These are phyloP conservation scores for Tinea pellionella DNA, from an alignment of 2,888 invertebrate genomes.

Conservation along the genomic window DNA sequence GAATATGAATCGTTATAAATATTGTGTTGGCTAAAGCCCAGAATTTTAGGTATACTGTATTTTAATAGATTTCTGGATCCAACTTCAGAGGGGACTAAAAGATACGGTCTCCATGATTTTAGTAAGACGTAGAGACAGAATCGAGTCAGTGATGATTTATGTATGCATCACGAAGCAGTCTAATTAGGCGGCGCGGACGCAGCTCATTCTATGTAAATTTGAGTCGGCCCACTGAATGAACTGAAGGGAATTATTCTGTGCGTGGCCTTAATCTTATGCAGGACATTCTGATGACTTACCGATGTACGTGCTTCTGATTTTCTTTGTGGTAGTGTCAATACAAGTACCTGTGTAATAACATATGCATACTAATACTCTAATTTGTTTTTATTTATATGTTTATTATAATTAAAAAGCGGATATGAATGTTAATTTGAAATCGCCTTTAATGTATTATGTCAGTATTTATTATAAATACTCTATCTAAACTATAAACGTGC, in stretches of 20 bases:
- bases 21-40: not conserved
- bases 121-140: conserved; percentile 13
- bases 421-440: not conserved
- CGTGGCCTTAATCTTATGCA: conserved; percentile 13
- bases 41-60: not conserved
- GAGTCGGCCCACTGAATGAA: conserved; percentile 26
- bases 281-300: not conserved
- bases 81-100: not conserved
- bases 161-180: conserved; percentile 37
- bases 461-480: too few relatives aligned
- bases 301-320: conserved; percentile 13
- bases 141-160: conserved; percentile 47
- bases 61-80: not conserved
- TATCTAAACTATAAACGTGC: too few relatives aligned
- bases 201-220: conserved; percentile 55
- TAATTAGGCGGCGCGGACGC: conserved; percentile 49
- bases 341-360: not conserved
- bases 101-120: not conserved
- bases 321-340: not conserved
- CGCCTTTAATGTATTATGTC: too few relatives aligned
- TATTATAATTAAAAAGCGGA: not conserved
- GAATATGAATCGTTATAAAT: not conserved
- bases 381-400: conserved; percentile 1
- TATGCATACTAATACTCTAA: not conserved
- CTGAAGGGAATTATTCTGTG: conserved; percentile 15